Evolutionary conservation across 2,797 vertebrate species (phyloP).

Genomic region (Bufotes viridis): DNA sequence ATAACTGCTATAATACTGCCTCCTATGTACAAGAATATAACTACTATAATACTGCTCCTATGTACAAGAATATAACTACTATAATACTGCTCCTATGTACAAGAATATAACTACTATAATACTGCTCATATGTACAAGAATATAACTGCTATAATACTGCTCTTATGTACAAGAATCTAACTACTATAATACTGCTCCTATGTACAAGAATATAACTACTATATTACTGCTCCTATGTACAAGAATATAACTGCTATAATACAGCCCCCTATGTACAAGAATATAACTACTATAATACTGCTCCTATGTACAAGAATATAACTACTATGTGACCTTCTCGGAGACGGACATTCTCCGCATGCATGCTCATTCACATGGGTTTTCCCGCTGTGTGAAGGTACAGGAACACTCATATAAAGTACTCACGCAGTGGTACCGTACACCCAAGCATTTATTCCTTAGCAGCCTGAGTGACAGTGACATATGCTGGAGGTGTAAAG

Average conservation of each 20-base stretch:
- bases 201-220: conserved; percentile 4
- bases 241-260: conserved; percentile 2
- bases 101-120: too few species aligned
- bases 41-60: conserved; percentile 15
- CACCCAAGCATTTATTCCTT: too few species aligned
- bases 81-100: conserved; percentile 3
- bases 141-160: conserved; percentile 11
- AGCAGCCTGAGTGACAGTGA: too few species aligned
- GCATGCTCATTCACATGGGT: too few species aligned
- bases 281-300: conserved; percentile 9
- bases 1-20: conserved; percentile 10
- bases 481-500: too few species aligned
- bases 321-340: too few species aligned
- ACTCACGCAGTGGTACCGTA: too few species aligned
- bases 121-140: neutral
- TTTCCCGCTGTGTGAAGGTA: too few species aligned
- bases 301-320: conserved; percentile 5
- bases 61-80: conserved; percentile 16
- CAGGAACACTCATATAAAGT: too few species aligned
- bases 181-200: neutral
- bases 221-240: neutral
- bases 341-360: too few species aligned
- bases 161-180: neutral
- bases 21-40: neutral
- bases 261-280: neutral